phyloP scores from a whole-genome alignment of 2,797 vertebrate genomes.

The Gobionotothen gibberifrons region DNA sequence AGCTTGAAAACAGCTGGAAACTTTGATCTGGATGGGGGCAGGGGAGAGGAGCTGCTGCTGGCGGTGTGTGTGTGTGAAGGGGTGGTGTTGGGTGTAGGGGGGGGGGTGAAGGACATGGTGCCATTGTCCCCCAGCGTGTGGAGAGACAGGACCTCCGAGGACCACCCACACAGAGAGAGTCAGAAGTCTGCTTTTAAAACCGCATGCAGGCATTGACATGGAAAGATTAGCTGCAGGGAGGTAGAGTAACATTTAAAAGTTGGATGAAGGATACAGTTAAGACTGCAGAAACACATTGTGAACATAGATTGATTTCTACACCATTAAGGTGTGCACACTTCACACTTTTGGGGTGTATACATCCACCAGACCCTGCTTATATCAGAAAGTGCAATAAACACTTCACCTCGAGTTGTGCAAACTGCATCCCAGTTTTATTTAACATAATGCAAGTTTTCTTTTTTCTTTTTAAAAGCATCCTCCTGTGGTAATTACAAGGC shows the following conservation, averaged over 20 bases:
- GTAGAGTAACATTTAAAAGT: background rate
- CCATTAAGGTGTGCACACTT: too few species aligned
- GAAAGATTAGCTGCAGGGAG: slow-evolving; percentile 10
- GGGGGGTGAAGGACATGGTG: slow-evolving; percentile 58
- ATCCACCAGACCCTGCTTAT: too few species aligned
- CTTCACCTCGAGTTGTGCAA: background rate
- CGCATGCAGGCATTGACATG: slow-evolving; percentile 35
- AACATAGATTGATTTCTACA: too few species aligned
- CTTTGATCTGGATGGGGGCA: slow-evolving; percentile 16
- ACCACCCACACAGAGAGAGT: slow-evolving; percentile 80
- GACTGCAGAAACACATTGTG: too few species aligned
- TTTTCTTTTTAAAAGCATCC: background rate
- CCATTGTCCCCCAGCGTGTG: slow-evolving; percentile 77
- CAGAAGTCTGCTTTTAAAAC: slow-evolving; percentile 38
- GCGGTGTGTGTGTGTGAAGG: slow-evolving; percentile 6
- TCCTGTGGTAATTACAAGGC: slow-evolving; percentile 6
- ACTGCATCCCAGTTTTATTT: too few species aligned
- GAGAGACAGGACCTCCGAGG: slow-evolving; percentile 77
- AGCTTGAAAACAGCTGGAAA: slow-evolving; percentile 2
- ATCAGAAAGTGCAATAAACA: too few species aligned
- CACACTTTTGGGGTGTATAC: too few species aligned
- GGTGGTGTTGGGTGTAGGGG: background rate
- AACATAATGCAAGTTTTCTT: background rate
- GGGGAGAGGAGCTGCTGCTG: background rate
- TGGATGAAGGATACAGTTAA: too few species aligned